These are phyloP conservation scores for Grammomys surdaster DNA, from an alignment of 2,113 vertebrate genomes.

Conservation along the genomic window DNA sequence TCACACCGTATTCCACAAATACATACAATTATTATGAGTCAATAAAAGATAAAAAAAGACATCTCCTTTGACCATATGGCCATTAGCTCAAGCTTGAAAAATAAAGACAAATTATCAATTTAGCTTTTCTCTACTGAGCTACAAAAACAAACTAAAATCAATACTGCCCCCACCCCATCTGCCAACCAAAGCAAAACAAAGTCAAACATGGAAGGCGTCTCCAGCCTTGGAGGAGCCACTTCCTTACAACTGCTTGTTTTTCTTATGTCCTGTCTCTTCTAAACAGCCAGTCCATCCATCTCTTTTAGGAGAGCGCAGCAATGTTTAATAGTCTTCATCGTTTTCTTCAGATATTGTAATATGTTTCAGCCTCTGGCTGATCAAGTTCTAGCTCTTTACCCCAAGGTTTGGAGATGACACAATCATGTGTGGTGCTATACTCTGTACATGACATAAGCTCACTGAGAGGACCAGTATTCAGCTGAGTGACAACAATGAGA, in stretches of 20 bases:
- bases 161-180: not conserved
- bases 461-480: constrained; percentile 17
- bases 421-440: constrained; percentile 22
- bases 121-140: not conserved
- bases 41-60: not conserved
- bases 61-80: not conserved
- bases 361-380: not conserved
- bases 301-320: constrained; percentile 17
- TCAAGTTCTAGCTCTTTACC: not conserved
- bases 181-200: not conserved
- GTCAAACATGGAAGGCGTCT: not conserved
- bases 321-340: constrained; percentile 22
- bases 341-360: not conserved
- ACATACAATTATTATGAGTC: not conserved
- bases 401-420: not conserved
- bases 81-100: not conserved
- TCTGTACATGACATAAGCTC: not conserved
- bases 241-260: constrained; percentile 46
- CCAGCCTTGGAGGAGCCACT: not conserved
- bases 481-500: not conserved
- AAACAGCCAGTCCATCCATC: not conserved
- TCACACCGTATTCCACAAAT: not conserved
- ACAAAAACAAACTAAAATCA: not conserved
- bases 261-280: constrained; percentile 21
- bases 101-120: constrained; percentile 7